phyloP scores from a whole-genome alignment of 37 sponge, comb jelly and placozoan species.

The Oopsacas minuta region DNA sequence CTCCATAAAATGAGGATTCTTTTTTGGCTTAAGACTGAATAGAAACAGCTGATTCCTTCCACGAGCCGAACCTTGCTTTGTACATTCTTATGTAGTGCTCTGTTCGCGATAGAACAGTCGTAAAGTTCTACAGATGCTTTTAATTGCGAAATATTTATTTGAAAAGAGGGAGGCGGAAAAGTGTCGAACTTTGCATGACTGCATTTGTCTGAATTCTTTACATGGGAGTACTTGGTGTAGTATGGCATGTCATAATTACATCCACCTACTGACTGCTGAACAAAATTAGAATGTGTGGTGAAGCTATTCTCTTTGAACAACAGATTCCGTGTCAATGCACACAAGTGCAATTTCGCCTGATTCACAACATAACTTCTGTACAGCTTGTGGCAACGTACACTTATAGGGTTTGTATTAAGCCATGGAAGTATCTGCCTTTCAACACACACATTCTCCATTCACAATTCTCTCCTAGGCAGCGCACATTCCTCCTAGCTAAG shows the following conservation, averaged over 20 bases:
- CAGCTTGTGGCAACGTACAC: slow-evolving; percentile 12
- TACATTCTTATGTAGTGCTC: background rate
- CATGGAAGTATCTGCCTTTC: slow-evolving; percentile 18
- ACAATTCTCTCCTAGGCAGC: background rate
- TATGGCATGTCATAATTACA: background rate
- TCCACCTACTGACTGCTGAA: background rate
- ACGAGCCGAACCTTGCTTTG: slow-evolving; percentile 18
- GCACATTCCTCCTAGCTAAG: slow-evolving; percentile 11
- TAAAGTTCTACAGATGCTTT: slow-evolving; percentile 1
- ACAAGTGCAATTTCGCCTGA: slow-evolving; percentile 17
- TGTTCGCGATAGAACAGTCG: background rate
- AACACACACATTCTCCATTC: background rate
- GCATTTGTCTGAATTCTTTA: background rate
- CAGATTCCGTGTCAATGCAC: slow-evolving; percentile 10
- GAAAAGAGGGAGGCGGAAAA: background rate
- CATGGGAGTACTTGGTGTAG: background rate
- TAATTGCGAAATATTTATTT: background rate
- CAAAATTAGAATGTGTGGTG: slow-evolving; percentile 13
- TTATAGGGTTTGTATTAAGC: slow-evolving; percentile 6
- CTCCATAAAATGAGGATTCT: background rate
- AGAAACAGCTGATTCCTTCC: slow-evolving; percentile 1
- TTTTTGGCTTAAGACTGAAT: background rate
- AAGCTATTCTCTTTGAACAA: slow-evolving; percentile 17
- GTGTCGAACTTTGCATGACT: background rate
- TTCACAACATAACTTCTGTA: slow-evolving; percentile 4